These are phyloP conservation scores for Ptyas mucosa DNA, from an alignment of 2,113 vertebrate genomes.

Conservation along the genomic window DNA sequence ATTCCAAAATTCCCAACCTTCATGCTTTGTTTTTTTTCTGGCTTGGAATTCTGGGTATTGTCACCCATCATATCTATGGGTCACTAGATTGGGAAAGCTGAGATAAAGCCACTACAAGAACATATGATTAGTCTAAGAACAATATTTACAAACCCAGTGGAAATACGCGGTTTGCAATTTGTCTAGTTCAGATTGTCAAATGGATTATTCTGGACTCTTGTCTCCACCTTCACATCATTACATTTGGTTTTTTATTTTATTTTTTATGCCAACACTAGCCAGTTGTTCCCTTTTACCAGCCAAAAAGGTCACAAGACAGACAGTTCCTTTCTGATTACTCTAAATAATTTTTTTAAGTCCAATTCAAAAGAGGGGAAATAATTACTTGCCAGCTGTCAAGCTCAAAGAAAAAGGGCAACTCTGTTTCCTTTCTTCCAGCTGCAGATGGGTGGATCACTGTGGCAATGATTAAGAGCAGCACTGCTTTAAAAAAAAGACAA, in stretches of 20 bases:
- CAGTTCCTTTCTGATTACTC: conserved; percentile 80
- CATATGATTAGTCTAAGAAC: conserved; percentile 9
- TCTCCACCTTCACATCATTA: conserved; percentile 71
- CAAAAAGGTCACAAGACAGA: conserved; percentile 76
- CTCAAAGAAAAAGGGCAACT: conserved; percentile 66
- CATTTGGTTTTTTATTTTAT: conserved; percentile 45
- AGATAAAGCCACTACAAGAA: background rate
- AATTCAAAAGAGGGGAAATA: conserved; percentile 65
- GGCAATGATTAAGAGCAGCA: conserved; percentile 67
- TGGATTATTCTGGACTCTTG: conserved; percentile 46
- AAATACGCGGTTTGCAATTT: conserved; percentile 47
- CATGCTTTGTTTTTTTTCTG: background rate
- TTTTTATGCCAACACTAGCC: conserved; percentile 70
- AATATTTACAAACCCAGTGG: conserved; percentile 31
- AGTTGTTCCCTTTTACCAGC: conserved; percentile 72
- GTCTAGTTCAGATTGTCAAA: conserved; percentile 47
- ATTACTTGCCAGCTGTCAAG: conserved; percentile 64
- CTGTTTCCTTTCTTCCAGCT: conserved; percentile 66
- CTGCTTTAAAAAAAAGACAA: conserved; percentile 25
- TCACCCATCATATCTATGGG: background rate
- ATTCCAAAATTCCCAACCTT: background rate
- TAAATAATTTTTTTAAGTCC: conserved; percentile 71
- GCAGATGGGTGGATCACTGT: conserved; percentile 71
- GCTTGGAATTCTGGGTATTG: background rate
- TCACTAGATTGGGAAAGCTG: background rate